Conservation (phyloP, 2,888 invertebrate genomes). For the Sepiola atlantica region DNA sequence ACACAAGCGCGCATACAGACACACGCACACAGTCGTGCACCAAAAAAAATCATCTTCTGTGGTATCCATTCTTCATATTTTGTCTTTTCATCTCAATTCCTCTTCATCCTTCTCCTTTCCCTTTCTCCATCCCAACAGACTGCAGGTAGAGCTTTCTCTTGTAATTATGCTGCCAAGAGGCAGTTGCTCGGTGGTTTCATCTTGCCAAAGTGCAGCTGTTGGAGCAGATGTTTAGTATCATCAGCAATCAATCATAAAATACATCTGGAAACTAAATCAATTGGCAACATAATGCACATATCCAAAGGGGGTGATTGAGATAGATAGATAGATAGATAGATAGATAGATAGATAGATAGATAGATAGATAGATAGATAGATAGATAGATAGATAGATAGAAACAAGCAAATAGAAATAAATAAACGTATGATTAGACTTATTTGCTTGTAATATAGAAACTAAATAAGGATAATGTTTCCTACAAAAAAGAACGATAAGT, state of each 20-base stretch:
- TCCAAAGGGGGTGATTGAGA: background rate
- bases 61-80: background rate
- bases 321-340: background rate
- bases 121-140: background rate
- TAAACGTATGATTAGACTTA: background rate
- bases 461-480: background rate
- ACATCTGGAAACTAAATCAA: conserved; percentile 32
- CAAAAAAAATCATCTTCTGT: too few species aligned
- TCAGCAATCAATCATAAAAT: conserved; percentile 19
- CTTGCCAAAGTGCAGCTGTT: conserved; percentile 13
- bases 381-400: background rate
- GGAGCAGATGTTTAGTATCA: conserved; percentile 12
- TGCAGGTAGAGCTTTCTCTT: background rate
- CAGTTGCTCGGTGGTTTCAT: conserved; percentile 6
- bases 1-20: too few species aligned
- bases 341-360: background rate
- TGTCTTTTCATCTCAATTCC: background rate
- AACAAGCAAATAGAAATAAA: too few species aligned
- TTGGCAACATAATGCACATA: background rate
- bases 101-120: background rate
- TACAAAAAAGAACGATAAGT: too few species aligned
- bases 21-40: too few species aligned
- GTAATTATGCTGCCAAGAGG: background rate
- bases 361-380: background rate
- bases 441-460: background rate